Conservation (phyloP, 2,113 vertebrate species). For the Thryonomys swinderianus region DNA sequence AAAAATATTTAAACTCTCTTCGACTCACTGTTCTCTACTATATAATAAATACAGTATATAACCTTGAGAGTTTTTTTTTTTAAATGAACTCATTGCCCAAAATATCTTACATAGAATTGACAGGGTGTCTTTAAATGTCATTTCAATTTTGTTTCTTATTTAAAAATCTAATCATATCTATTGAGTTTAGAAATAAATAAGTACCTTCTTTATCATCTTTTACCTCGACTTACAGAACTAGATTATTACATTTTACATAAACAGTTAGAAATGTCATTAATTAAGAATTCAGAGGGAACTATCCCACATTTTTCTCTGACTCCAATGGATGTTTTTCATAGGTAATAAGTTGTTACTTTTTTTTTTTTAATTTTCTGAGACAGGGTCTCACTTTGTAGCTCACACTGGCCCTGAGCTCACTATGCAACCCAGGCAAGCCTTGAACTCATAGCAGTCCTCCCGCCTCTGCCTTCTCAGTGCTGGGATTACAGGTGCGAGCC, state of each 20-base stretch:
- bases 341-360: too few relatives aligned
- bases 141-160: neutral
- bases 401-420: too few relatives aligned
- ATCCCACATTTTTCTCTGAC: neutral
- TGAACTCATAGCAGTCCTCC: too few relatives aligned
- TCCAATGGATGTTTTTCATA: too few relatives aligned
- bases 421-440: too few relatives aligned
- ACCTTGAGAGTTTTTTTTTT: neutral
- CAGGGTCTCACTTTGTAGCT: too few relatives aligned
- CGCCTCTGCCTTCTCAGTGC: too few relatives aligned
- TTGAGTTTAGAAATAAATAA: neutral
- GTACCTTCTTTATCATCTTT: neutral
- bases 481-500: too few relatives aligned
- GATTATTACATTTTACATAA: neutral
- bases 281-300: neutral
- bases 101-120: neutral
- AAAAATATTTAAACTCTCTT: neutral
- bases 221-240: neutral
- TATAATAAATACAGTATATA: neutral
- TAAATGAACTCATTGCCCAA: neutral
- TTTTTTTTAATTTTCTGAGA: too few relatives aligned
- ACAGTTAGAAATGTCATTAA: neutral
- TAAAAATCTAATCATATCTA: neutral
- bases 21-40: neutral
- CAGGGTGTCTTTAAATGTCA: neutral